phyloP scores from a whole-genome alignment of 2,113 vertebrate genomes.

The Lepus timidus region DNA sequence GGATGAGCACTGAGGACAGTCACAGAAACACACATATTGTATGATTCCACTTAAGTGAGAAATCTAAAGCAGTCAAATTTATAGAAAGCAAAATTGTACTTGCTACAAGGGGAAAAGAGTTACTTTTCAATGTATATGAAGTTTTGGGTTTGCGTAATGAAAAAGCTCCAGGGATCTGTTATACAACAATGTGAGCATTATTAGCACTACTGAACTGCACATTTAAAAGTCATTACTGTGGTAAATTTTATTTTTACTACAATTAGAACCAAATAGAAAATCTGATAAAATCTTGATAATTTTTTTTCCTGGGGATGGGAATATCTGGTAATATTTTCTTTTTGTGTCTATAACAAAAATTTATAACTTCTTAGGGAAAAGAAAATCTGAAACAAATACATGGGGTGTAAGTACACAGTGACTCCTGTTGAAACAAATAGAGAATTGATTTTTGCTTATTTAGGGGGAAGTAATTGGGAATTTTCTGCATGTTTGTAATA shows the following conservation, averaged over 20 bases:
- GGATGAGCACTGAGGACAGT: neutral
- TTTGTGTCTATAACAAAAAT: neutral
- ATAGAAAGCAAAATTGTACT: neutral
- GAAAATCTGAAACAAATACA: neutral
- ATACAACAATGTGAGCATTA: neutral
- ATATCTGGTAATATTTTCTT: neutral
- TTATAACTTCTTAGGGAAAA: neutral
- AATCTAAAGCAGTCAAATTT: neutral
- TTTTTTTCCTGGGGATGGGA: neutral
- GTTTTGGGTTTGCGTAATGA: neutral
- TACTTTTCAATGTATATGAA: neutral
- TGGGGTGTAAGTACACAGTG: too few relatives aligned
- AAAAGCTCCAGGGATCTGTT: neutral
- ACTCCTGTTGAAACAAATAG: neutral
- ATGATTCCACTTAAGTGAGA: neutral
- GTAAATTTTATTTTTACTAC: neutral
- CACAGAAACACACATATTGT: neutral
- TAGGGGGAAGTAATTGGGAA: neutral
- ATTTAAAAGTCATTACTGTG: neutral
- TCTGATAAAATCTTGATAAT: neutral
- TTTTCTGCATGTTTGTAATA: neutral
- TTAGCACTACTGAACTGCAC: neutral
- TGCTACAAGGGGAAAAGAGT: neutral
- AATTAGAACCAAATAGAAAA: neutral
- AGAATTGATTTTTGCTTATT: neutral